Evolutionary conservation across 2,888 invertebrate genomes (phyloP).

Genomic region (Hemithea aestivaria): DNA sequence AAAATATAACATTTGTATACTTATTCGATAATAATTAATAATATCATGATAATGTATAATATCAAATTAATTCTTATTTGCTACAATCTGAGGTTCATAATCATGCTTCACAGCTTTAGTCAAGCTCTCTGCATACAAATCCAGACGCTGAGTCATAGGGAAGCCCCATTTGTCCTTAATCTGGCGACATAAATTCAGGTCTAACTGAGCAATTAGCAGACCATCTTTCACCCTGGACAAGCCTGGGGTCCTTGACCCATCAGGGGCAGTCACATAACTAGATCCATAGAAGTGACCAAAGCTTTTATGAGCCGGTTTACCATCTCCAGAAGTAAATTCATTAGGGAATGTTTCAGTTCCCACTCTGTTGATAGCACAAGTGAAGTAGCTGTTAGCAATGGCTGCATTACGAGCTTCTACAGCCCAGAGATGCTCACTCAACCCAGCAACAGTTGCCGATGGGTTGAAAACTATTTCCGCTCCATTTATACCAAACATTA

Average conservation of each 20-base stretch:
- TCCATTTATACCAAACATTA: slow-evolving; percentile 98
- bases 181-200: slow-evolving; percentile 96
- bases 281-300: slow-evolving; percentile 99
- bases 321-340: slow-evolving; percentile 77
- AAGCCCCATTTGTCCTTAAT: slow-evolving; percentile 97
- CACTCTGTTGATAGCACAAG: slow-evolving; percentile 96
- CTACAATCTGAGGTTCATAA: slow-evolving; percentile 54
- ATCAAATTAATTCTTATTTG: slow-evolving; percentile 12
- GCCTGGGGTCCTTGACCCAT: slow-evolving; percentile 94
- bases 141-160: slow-evolving; percentile 96
- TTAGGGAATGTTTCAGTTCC: slow-evolving; percentile 91
- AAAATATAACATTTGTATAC: too few species aligned
- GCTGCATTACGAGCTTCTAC: slow-evolving; percentile 98
- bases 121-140: slow-evolving; percentile 91
- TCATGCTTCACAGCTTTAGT: slow-evolving; percentile 51
- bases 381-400: slow-evolving; percentile 96
- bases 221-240: slow-evolving; percentile 91
- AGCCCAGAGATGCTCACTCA: slow-evolving; percentile 96
- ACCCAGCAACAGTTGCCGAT: slow-evolving; percentile 91
- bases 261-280: slow-evolving; percentile 95
- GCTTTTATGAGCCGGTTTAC: slow-evolving; percentile 88
- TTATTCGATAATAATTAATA: background rate
- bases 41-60: slow-evolving; percentile 4
- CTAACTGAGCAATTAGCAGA: slow-evolving; percentile 91
- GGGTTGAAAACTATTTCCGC: slow-evolving; percentile 99